phyloP scores from a whole-genome alignment of 92 coral and sea anemone species.

The Montipora capitata region DNA sequence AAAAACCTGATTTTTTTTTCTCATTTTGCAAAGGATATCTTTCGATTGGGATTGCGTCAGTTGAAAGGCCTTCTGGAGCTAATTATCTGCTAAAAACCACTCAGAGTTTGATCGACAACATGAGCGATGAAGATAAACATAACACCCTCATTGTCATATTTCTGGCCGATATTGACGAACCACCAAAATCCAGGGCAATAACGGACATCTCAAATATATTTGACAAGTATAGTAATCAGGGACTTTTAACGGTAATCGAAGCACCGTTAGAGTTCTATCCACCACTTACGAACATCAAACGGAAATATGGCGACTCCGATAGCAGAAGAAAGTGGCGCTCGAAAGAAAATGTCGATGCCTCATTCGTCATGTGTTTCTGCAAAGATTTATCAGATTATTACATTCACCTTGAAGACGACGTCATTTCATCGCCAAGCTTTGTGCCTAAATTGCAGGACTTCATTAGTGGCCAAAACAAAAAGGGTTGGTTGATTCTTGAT shows the following conservation, averaged over 20 bases:
- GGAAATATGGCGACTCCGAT: no score
- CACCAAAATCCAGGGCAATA: slow-evolving; percentile 5
- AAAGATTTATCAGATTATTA: no score
- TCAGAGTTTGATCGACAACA: slow-evolving; percentile 42
- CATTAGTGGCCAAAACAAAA: no score
- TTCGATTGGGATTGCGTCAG: slow-evolving; percentile 64
- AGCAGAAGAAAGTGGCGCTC: no score
- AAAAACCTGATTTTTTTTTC: neutral
- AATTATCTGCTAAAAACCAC: slow-evolving; percentile 45
- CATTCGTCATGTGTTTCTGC: no score
- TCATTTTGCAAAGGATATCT: slow-evolving; percentile 23
- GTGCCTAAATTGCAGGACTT: no score
- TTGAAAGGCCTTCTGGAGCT: slow-evolving; percentile 33
- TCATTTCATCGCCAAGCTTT: no score
- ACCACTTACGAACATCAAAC: no score
- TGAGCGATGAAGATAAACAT: slow-evolving; percentile 25
- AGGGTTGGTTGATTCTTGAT: slow-evolving; percentile 65
- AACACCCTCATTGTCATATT: slow-evolving; percentile 39
- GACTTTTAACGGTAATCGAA: slow-evolving; percentile 66
- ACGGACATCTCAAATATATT: slow-evolving; percentile 20
- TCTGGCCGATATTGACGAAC: slow-evolving; percentile 51
- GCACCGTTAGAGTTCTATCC: slow-evolving; percentile 14
- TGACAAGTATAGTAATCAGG: slow-evolving; percentile 15
- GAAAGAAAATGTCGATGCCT: no score
- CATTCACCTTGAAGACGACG: no score